Conservation (phyloP, 53 echinoderm and acorn worm species). For the Pentamera pediparva region DNA sequence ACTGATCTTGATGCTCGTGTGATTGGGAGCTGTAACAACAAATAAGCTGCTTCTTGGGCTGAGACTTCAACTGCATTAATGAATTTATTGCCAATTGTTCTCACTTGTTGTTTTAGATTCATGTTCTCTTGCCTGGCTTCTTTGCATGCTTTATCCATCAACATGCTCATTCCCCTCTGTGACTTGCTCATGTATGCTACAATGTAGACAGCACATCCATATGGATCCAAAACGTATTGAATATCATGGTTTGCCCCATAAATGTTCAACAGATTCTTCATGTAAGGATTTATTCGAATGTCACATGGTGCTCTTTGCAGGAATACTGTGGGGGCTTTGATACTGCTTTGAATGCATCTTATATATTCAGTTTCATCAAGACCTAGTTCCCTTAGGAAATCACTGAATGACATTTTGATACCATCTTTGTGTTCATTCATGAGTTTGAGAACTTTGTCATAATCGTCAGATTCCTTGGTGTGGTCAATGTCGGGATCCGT, state of each 20-base stretch:
- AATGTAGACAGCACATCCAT: slow-evolving; percentile 45
- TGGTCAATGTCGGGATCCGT: background rate
- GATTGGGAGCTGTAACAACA: slow-evolving; percentile 23
- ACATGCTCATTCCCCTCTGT: slow-evolving; percentile 32
- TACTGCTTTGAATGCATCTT: background rate
- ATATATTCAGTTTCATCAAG: slow-evolving; percentile 1
- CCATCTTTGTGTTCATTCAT: slow-evolving; percentile 6
- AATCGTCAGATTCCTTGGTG: background rate
- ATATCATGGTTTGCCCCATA: slow-evolving; percentile 33
- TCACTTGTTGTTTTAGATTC: background rate
- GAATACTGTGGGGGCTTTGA: background rate
- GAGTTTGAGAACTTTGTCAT: background rate
- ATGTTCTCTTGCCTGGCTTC: slow-evolving; percentile 15
- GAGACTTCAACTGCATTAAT: slow-evolving; percentile 24
- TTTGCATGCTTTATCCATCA: slow-evolving; percentile 32
- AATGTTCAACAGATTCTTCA: background rate
- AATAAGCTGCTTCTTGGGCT: slow-evolving; percentile 39
- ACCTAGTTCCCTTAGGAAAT: background rate
- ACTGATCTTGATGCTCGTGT: background rate
- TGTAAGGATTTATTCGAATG: background rate
- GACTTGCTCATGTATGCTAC: slow-evolving; percentile 48
- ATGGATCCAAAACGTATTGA: slow-evolving; percentile 30
- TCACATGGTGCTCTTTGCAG: background rate
- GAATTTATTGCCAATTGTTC: slow-evolving; percentile 27
- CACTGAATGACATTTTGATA: background rate